A percentile compares a stretch with the other conserved stretches of the same genome.
Evolutionary conservation across 2,888 invertebrate genomes (phyloP).

Genomic region (Metopia argyrocephala): DNA sequence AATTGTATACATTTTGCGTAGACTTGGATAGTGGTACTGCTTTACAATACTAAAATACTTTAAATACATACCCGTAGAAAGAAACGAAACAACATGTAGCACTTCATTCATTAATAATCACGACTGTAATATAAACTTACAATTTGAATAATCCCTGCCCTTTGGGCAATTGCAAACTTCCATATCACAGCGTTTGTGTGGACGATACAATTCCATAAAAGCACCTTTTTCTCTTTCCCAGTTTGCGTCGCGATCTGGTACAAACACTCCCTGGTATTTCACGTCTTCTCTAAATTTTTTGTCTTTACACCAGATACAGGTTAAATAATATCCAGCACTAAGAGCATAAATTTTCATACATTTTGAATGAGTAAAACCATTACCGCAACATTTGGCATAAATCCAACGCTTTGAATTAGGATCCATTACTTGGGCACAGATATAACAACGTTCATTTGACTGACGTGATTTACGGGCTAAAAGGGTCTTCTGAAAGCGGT

Average conservation of each 20-base stretch:
- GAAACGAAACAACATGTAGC: too few species aligned
- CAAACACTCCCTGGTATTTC: conserved; percentile 72
- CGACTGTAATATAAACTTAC: conserved; percentile 11
- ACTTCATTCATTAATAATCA: too few species aligned
- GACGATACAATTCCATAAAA: conserved; percentile 84
- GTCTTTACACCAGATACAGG: conserved; percentile 74
- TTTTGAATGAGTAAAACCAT: conserved; percentile 71
- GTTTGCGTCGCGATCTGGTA: conserved; percentile 84
- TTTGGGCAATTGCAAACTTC: conserved; percentile 82
- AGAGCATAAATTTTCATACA: conserved; percentile 74
- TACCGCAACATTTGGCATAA: conserved; percentile 72
- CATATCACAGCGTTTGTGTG: conserved; percentile 82
- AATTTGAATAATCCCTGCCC: conserved; percentile 79
- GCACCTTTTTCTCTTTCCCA: conserved; percentile 88
- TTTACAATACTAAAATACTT: too few species aligned
- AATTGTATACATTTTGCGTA: too few species aligned
- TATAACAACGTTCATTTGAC: conserved; percentile 67
- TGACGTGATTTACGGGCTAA: background rate
- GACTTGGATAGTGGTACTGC: too few species aligned
- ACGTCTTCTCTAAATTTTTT: conserved; percentile 71
- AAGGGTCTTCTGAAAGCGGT: conserved; percentile 56
- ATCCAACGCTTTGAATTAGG: conserved; percentile 59
- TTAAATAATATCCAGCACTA: conserved; percentile 74
- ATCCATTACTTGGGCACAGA: conserved; percentile 68
- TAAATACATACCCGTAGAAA: too few species aligned